Evolutionary conservation across 2,113 vertebrate genomes (phyloP).

Genomic region (Sula dactylatra): DNA sequence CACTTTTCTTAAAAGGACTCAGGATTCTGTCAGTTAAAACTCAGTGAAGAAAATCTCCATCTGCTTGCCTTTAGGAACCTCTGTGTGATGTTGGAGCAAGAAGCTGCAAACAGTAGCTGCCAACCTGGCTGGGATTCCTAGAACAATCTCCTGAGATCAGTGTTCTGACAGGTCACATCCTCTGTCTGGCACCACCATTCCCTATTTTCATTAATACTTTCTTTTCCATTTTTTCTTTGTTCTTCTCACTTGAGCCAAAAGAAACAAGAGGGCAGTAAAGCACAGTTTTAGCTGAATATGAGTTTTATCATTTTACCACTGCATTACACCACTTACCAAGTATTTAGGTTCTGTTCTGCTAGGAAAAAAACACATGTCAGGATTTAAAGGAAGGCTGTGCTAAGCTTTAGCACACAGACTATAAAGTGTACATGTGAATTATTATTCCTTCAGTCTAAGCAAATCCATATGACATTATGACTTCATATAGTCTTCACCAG

Average conservation of each 20-base stretch:
- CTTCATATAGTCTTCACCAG: slow-evolving; percentile 10
- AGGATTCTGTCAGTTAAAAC: not conserved
- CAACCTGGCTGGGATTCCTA: slow-evolving; percentile 60
- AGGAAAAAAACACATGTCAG: slow-evolving; percentile 53
- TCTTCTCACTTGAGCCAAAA: slow-evolving; percentile 59
- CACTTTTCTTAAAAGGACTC: not conserved
- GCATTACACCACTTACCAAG: slow-evolving; percentile 66
- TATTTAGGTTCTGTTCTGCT: slow-evolving; percentile 63
- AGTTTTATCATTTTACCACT: slow-evolving; percentile 67
- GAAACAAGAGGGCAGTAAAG: slow-evolving; percentile 66
- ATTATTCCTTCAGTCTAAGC: slow-evolving; percentile 42
- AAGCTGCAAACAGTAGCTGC: slow-evolving; percentile 64
- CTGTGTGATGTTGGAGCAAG: slow-evolving; percentile 41
- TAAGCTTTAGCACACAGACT: slow-evolving; percentile 41
- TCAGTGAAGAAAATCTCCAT: slow-evolving; percentile 32
- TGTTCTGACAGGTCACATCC: slow-evolving; percentile 71
- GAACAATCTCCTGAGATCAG: slow-evolving; percentile 59
- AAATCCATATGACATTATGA: slow-evolving; percentile 38
- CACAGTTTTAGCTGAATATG: slow-evolving; percentile 62
- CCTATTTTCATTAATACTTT: slow-evolving; percentile 60
- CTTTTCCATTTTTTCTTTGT: slow-evolving; percentile 47
- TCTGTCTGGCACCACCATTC: slow-evolving; percentile 46
- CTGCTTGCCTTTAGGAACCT: slow-evolving; percentile 18
- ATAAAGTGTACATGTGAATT: slow-evolving; percentile 50
- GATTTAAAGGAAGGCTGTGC: slow-evolving; percentile 44